Evolutionary conservation across 1,140 invertebrate species (phyloP).

Genomic region (Drosophila kepulauana): DNA sequence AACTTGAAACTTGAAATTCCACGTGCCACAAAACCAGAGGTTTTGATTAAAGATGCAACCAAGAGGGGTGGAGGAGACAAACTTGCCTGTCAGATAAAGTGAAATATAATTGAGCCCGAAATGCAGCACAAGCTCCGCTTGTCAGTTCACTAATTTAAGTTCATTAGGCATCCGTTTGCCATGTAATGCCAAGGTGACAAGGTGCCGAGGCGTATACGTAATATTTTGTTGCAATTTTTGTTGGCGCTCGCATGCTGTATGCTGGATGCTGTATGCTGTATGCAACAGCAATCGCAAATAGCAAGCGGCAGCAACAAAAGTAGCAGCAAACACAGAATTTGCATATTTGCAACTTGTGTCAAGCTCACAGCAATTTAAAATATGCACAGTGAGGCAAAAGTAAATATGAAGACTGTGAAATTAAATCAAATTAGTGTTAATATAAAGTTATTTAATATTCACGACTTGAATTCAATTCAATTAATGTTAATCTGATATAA

Average conservation of each 20-base stretch:
- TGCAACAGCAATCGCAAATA: conserved; percentile 18
- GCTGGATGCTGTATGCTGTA: not conserved
- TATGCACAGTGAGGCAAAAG: conserved; percentile 28
- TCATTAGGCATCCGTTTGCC: conserved; percentile 53
- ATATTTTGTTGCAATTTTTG: conserved; percentile 44
- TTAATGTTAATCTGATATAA: too few species aligned
- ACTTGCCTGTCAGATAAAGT: conserved; percentile 67
- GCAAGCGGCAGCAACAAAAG: too few species aligned
- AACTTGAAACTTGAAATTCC: conserved; percentile 36
- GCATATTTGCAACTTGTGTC: conserved; percentile 56
- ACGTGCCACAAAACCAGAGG: not conserved
- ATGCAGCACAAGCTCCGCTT: conserved; percentile 12
- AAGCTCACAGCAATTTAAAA: conserved; percentile 34
- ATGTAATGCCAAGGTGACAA: conserved; percentile 70
- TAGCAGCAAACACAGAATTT: conserved; percentile 55
- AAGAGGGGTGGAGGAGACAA: not conserved
- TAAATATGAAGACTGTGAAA: conserved; percentile 5
- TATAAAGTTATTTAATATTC: too few species aligned
- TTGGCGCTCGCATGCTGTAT: conserved; percentile 29
- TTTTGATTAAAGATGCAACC: not conserved
- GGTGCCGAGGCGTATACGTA: conserved; percentile 77
- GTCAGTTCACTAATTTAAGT: conserved; percentile 62
- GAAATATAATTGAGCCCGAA: conserved; percentile 77
- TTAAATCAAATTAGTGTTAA: too few species aligned
- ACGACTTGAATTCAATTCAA: too few species aligned